phyloP scores from a whole-genome alignment of 2,888 invertebrate species.

The Aphodius sticticus region DNA sequence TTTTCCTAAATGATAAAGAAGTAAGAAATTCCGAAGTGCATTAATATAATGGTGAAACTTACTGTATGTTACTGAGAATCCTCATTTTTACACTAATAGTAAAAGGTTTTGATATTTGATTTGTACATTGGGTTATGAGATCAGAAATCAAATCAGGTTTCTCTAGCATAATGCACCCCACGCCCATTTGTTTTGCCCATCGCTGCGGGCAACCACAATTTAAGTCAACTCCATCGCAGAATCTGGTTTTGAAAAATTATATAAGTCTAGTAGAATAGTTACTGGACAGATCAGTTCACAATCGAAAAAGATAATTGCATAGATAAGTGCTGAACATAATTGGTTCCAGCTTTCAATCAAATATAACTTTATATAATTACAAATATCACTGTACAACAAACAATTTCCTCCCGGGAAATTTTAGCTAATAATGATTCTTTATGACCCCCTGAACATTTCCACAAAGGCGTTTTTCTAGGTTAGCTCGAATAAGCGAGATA shows the following conservation, averaged over 20 bases:
- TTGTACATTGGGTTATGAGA: conserved; percentile 79
- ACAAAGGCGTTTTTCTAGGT: too few species aligned
- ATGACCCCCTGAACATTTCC: too few species aligned
- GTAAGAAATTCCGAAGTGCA: conserved; percentile 18
- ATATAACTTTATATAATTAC: too few species aligned
- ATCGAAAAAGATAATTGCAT: too few species aligned
- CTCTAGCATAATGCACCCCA: conserved; percentile 83
- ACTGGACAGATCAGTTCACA: not conserved
- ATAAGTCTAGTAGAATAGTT: too few species aligned
- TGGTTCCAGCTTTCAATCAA: too few species aligned
- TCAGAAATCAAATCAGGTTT: conserved; percentile 86
- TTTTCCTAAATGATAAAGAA: conserved; percentile 60
- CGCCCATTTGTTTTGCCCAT: conserved; percentile 92
- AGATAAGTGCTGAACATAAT: too few species aligned
- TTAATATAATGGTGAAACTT: conserved; percentile 32
- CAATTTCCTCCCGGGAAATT: too few species aligned
- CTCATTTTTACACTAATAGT: conserved; percentile 94
- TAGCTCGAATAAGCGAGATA: too few species aligned
- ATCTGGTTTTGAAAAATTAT: conserved; percentile 60
- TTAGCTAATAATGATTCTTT: too few species aligned
- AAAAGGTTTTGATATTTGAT: conserved; percentile 75
- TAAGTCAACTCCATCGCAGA: conserved; percentile 91
- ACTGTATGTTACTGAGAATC: conserved; percentile 73
- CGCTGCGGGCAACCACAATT: conserved; percentile 98
- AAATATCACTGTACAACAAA: too few species aligned